Conservation (phyloP, 2,888 invertebrate genomes). For the Horisme vitalbata region DNA sequence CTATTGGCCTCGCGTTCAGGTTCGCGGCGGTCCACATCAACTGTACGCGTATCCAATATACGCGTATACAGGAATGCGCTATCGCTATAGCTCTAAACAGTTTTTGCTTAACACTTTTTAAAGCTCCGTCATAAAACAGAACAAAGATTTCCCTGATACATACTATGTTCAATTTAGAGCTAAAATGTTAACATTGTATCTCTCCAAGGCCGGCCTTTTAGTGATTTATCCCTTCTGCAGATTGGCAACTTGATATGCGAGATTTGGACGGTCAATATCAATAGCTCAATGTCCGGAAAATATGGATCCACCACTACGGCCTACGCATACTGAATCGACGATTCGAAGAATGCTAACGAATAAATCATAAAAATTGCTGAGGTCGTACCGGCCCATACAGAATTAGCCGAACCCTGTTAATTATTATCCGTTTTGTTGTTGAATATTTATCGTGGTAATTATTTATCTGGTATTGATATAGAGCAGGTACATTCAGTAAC, state of each 20-base stretch:
- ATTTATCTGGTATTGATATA: slow-evolving; percentile 16
- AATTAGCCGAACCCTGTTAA: slow-evolving; percentile 59
- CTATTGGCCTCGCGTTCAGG: too few species aligned
- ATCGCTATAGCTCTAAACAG: too few species aligned
- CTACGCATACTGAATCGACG: slow-evolving; percentile 30
- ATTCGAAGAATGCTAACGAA: slow-evolving; percentile 45
- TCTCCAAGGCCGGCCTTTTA: too few species aligned
- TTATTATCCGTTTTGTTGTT: slow-evolving; percentile 52
- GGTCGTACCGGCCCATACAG: slow-evolving; percentile 40
- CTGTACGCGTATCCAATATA: too few species aligned
- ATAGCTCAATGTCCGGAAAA: slow-evolving; percentile 33
- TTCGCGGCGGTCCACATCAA: too few species aligned
- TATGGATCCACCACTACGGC: slow-evolving; percentile 18
- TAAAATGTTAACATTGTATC: too few species aligned
- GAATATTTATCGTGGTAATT: slow-evolving; percentile 43
- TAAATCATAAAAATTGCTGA: slow-evolving; percentile 59
- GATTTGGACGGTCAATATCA: slow-evolving; percentile 32
- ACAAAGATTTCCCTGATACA: too few species aligned
- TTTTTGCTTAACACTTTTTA: too few species aligned
- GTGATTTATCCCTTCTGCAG: slow-evolving; percentile 5
- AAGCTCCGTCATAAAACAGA: too few species aligned
- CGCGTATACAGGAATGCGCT: too few species aligned
- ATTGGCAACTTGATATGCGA: slow-evolving; percentile 13
- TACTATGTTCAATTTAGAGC: too few species aligned
- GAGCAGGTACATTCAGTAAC: neutral